A percentile compares a stretch with the other conserved stretches of the same genome.
phyloP scores from a whole-genome alignment of 2,888 invertebrate species.

The Mesodorylaimus sp. region DNA sequence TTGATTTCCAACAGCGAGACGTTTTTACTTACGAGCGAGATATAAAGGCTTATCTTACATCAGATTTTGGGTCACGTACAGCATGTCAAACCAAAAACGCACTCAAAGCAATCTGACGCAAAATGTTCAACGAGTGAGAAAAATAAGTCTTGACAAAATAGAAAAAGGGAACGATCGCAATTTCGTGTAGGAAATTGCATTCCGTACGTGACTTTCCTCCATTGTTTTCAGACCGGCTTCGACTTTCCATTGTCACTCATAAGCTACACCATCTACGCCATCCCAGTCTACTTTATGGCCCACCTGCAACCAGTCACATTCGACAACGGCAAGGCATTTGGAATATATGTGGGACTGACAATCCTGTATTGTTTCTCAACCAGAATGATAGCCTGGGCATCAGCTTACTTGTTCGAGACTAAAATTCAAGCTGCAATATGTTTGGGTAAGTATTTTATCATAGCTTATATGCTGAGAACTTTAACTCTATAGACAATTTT shows the following conservation, averaged over 20 bases:
- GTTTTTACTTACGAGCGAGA: too few relatives aligned
- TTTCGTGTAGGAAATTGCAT: neutral
- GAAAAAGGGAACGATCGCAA: too few relatives aligned
- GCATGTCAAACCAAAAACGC: too few relatives aligned
- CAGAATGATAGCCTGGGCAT: conserved; percentile 12
- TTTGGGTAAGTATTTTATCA: neutral
- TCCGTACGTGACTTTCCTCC: conserved; percentile 17
- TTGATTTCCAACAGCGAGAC: too few relatives aligned
- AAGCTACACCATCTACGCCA: conserved; percentile 61
- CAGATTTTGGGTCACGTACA: too few relatives aligned
- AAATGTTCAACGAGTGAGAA: too few relatives aligned
- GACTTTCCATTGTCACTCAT: conserved; percentile 57
- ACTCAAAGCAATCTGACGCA: too few relatives aligned
- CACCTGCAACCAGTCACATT: conserved; percentile 19
- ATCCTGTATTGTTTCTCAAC: conserved; percentile 9
- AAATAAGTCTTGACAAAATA: too few relatives aligned
- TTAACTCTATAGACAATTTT: too few relatives aligned
- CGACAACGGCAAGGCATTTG: conserved; percentile 9
- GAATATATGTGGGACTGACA: conserved; percentile 7
- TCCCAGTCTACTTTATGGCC: conserved; percentile 46
- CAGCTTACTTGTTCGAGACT: conserved; percentile 7
- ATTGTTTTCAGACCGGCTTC: conserved; percentile 50
- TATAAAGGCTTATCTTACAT: too few relatives aligned
- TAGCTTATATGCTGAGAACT: too few relatives aligned
- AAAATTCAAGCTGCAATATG: neutral